A percentile compares a stretch with the other conserved stretches of the same genome.
Evolutionary conservation across 2,113 vertebrate genomes (phyloP).

Genomic region (Neopipo cinnamomea): DNA sequence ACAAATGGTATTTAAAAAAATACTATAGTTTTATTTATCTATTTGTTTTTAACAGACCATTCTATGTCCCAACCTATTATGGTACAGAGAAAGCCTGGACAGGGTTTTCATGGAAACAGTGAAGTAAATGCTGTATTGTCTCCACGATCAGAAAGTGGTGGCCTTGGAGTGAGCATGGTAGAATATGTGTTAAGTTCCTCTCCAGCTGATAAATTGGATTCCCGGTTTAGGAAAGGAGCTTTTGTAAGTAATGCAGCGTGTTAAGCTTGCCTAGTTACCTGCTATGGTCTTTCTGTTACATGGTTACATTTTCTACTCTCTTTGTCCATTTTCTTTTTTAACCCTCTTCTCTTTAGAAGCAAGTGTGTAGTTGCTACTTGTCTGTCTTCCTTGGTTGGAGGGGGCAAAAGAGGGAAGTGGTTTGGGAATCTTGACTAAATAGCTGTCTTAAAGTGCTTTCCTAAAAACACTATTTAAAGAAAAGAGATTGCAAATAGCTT

Average conservation of each 20-base stretch:
- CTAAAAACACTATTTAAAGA: neutral
- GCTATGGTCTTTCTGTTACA: neutral
- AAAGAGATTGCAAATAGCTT: neutral
- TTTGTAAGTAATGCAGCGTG: slow-evolving; percentile 84
- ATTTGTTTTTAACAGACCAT: slow-evolving; percentile 84
- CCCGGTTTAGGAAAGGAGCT: slow-evolving; percentile 93
- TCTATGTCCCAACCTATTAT: slow-evolving; percentile 99
- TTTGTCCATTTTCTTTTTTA: neutral
- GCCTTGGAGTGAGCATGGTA: slow-evolving; percentile 99
- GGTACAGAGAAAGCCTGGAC: slow-evolving; percentile 97
- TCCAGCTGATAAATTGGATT: slow-evolving; percentile 97
- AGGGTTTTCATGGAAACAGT: slow-evolving; percentile 96
- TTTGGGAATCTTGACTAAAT: slow-evolving; percentile 3
- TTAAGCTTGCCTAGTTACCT: neutral
- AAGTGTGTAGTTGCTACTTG: neutral
- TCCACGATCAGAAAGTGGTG: slow-evolving; percentile 96
- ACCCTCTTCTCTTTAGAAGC: neutral
- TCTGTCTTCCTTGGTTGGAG: neutral
- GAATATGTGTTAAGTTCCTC: slow-evolving; percentile 99
- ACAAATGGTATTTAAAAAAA: neutral
- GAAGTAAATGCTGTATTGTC: slow-evolving; percentile 96
- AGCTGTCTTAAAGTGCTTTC: neutral
- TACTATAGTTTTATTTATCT: neutral
- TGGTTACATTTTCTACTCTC: neutral
- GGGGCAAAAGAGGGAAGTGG: neutral